A percentile compares a stretch with the other conserved stretches of the same genome.
Evolutionary conservation across 2,113 vertebrate species (phyloP).

Genomic region (Tiliqua scincoides): DNA sequence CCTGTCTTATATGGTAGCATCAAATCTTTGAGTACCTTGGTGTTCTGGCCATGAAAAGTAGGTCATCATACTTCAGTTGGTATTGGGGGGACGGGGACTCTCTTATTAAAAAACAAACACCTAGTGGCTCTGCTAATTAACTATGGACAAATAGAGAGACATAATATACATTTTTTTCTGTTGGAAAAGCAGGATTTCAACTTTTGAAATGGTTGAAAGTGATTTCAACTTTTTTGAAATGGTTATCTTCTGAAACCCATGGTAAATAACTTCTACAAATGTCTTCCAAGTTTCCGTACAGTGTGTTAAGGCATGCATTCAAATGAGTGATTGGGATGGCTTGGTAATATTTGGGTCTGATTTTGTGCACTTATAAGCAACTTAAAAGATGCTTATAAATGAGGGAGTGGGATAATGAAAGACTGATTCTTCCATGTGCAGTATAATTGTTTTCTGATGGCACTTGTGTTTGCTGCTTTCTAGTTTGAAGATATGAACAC

Average conservation of each 20-base stretch:
- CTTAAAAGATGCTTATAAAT: neutral
- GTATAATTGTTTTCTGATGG: constrained; percentile 1
- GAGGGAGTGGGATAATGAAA: neutral
- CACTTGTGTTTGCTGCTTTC: constrained; percentile 13
- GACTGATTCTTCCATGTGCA: neutral
- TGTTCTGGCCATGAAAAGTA: neutral
- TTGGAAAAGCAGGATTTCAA: neutral
- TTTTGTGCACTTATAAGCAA: neutral
- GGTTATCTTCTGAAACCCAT: neutral
- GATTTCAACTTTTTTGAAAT: neutral
- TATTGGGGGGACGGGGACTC: neutral
- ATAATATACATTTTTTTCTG: neutral
- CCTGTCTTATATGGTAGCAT: neutral
- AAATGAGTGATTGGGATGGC: neutral
- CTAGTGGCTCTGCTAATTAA: neutral
- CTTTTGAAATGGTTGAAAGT: neutral
- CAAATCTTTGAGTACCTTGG: neutral
- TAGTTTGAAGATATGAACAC: constrained; percentile 95
- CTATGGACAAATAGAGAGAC: neutral
- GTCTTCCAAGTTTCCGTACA: neutral
- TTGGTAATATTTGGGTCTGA: neutral
- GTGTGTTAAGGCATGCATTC: neutral
- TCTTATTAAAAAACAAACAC: neutral
- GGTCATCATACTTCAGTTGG: neutral
- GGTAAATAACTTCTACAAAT: neutral